A percentile compares a stretch with the other conserved stretches of the same genome.
Conservation (phyloP, 2,113 vertebrate species). For the Heptranchias perlo region DNA sequence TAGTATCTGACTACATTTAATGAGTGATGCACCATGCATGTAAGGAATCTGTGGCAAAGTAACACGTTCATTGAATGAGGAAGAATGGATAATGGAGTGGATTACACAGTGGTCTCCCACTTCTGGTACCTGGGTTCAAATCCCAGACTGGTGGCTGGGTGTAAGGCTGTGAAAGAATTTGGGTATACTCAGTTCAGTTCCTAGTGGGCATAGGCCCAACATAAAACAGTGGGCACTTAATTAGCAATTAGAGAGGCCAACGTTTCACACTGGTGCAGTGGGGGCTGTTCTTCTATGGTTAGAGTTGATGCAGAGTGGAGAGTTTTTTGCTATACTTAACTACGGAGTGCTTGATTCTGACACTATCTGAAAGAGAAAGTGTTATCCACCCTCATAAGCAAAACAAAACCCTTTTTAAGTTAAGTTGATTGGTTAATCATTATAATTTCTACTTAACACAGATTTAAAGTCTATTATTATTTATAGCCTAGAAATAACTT, state of each 20-base stretch:
- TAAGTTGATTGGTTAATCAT: not conserved
- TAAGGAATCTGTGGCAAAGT: not conserved
- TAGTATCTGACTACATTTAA: not conserved
- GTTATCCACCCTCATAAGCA: not conserved
- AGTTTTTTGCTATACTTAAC: not conserved
- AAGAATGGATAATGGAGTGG: not conserved
- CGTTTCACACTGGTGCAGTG: not conserved
- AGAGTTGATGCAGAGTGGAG: not conserved
- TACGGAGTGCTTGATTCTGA: not conserved
- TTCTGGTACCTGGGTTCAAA: not conserved
- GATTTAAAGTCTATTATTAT: not conserved
- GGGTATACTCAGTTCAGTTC: not conserved
- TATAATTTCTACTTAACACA: not conserved
- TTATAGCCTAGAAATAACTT: not conserved
- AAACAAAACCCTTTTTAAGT: not conserved
- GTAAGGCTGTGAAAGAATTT: not conserved
- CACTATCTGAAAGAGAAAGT: not conserved
- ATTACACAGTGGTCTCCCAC: not conserved
- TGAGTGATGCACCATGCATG: not conserved
- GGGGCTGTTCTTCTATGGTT: not conserved
- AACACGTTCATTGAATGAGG: not conserved
- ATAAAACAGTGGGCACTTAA: not conserved
- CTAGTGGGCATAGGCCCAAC: not conserved
- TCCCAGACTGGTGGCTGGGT: not conserved
- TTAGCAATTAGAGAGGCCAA: not conserved